Evolutionary conservation across 2,888 invertebrate species (phyloP).

Genomic region (Heliconius ethilla): DNA sequence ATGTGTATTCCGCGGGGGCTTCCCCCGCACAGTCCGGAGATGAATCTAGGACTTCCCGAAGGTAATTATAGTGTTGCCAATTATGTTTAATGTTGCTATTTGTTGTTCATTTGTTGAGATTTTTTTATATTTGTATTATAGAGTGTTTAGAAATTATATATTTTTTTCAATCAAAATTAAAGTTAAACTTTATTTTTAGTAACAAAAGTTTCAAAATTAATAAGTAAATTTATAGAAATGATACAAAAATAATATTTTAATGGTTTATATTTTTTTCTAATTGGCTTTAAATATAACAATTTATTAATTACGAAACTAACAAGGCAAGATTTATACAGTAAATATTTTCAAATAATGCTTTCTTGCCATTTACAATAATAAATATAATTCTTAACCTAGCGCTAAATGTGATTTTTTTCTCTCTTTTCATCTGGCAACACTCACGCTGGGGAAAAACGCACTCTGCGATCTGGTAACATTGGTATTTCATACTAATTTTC

Average conservation of each 20-base stretch:
- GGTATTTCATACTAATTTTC: constrained; percentile 74
- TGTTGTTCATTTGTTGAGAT: not conserved
- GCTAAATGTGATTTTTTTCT: constrained; percentile 73
- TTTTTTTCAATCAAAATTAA: too few species aligned
- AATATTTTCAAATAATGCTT: constrained; percentile 56
- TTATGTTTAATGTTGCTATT: not conserved
- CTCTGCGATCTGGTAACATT: constrained; percentile 81
- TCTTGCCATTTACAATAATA: constrained; percentile 57
- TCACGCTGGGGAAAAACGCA: constrained; percentile 80
- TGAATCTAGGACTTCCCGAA: constrained; percentile 77
- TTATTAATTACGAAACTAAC: constrained; percentile 42
- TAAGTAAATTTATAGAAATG: not conserved
- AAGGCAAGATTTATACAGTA: constrained; percentile 58
- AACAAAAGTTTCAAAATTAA: not conserved
- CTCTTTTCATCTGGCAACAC: constrained; percentile 78
- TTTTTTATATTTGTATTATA: too few species aligned
- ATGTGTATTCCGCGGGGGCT: constrained; percentile 76
- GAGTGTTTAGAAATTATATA: too few species aligned
- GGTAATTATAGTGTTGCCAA: constrained; percentile 55
- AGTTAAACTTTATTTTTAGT: too few species aligned
- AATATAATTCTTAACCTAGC: constrained; percentile 52
- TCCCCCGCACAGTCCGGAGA: constrained; percentile 80
- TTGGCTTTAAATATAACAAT: constrained; percentile 26
- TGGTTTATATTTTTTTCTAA: not conserved
- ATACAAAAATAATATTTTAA: not conserved